Evolutionary conservation across 1,140 invertebrate genomes (phyloP).

Genomic region (Holcopasites calliopsidis): DNA sequence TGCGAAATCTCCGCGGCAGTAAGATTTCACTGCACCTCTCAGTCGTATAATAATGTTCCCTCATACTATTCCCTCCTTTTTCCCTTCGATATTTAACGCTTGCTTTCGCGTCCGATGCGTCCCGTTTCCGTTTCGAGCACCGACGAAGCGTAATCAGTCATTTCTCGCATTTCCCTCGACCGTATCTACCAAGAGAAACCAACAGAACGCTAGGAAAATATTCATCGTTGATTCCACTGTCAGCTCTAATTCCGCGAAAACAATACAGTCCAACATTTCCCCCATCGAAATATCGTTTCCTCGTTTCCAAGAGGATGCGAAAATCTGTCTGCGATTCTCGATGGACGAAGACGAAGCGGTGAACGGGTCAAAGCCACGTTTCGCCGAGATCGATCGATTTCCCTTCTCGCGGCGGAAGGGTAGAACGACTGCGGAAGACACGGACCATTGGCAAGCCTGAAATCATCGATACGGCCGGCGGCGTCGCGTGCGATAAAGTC

Average conservation of each 20-base stretch:
- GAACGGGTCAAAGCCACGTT: not conserved
- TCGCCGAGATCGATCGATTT: conserved; percentile 14
- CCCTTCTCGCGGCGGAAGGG: not conserved
- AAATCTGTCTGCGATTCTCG: too few species aligned
- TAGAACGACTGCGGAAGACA: conserved; percentile 15
- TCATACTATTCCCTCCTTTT: not conserved
- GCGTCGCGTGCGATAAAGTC: conserved; percentile 39
- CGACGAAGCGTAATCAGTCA: too few species aligned
- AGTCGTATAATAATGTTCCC: not conserved
- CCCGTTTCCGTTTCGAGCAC: too few species aligned
- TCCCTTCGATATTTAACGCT: not conserved
- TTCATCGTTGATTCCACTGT: conserved; percentile 15
- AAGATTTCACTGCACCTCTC: conserved; percentile 24
- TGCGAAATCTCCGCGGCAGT: not conserved
- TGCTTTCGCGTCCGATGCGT: not conserved
- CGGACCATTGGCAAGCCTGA: conserved; percentile 29
- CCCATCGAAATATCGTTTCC: conserved; percentile 13
- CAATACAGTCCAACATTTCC: conserved; percentile 39
- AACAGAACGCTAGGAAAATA: conserved; percentile 18
- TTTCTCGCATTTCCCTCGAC: too few species aligned
- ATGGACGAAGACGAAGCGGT: too few species aligned
- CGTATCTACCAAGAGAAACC: not conserved
- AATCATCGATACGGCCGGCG: conserved; percentile 49
- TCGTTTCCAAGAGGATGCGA: not conserved
- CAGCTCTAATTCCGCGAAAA: not conserved